Evolutionary conservation across 2,888 invertebrate genomes (phyloP), one percentile per base, ranked within the genome.

Genomic region (Kuschelorhynchus macadamiae): DNA sequence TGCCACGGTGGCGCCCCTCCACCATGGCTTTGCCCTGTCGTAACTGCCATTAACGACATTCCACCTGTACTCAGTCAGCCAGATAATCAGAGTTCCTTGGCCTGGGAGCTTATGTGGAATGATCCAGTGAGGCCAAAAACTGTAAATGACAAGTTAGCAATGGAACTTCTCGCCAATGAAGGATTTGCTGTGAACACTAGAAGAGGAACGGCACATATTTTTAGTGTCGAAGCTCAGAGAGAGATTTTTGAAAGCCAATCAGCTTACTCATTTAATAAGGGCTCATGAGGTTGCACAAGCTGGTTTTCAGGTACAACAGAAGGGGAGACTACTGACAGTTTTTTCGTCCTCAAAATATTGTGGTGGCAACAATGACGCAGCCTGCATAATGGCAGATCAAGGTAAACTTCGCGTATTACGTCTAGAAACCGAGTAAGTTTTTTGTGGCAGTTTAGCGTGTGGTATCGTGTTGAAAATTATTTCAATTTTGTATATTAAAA

Each of bases 21-120:
- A 0, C 89, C 90, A 1, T 89, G 86, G 87, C 83, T 89, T 68
- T 89, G 90, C 73, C 89, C 89, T 0, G 84, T 87, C 20, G 85
- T 89, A 36, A 81, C 86, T 1, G 87, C 88, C 11, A 90, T 92
- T 30, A 89, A 90, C 78, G 86, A 87, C 64, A 88, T 92, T 65
- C 91, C 91, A 0, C 85, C 85, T 41, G 90, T 91, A 0, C 82
- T 93, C 39, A 80, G 84, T 18, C 86, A 88, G 61, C 92, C 92
- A 0, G 90, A 91, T 46, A 85, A 85, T 39, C 89, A 91, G 79
- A 90, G 90, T 80, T 86, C 88, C n/a, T 82, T 92, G 57, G 92
- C 92, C 0, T 93, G 92, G 92, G 92, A 93, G 77, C 82, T 93
- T 17, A 85, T 93, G 83, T 93, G 93, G 93, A 92, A 91, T 80